Evolutionary conservation across 2,888 invertebrate species (phyloP).

Genomic region (Caenorhabditis becei): DNA sequence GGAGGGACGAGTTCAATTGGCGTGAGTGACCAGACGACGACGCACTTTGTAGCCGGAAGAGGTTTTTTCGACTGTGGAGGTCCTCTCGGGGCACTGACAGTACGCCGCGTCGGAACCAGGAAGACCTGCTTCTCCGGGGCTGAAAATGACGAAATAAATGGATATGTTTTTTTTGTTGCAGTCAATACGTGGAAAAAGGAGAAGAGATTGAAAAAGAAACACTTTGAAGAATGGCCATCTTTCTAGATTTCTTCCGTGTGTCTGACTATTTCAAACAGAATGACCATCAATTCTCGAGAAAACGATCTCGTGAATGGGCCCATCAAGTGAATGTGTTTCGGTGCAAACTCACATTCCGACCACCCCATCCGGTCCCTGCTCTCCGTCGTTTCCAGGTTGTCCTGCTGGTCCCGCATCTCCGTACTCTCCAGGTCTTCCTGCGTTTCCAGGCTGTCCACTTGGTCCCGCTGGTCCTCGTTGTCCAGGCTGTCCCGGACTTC

Average conservation of each 20-base stretch:
- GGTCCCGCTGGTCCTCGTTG: slow-evolving; percentile 52
- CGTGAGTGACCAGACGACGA: slow-evolving; percentile 51
- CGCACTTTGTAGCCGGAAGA: slow-evolving; percentile 50
- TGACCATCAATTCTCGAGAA: not conserved
- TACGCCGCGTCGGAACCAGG: slow-evolving; percentile 59
- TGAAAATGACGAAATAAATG: slow-evolving; percentile 24
- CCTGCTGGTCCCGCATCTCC: slow-evolving; percentile 61
- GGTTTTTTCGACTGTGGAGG: slow-evolving; percentile 39
- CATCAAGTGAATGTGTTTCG: slow-evolving; percentile 4
- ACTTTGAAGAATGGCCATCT: not conserved
- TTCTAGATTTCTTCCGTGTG: not conserved
- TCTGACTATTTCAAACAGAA: too few relatives aligned
- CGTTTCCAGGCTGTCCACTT: slow-evolving; percentile 50
- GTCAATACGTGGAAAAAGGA: not conserved
- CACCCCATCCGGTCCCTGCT: slow-evolving; percentile 59
- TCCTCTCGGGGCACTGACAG: slow-evolving; percentile 59
- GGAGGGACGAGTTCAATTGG: slow-evolving; percentile 29
- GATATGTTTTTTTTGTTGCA: too few relatives aligned
- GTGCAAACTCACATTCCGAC: slow-evolving; percentile 57
- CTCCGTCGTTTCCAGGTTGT: slow-evolving; percentile 58
- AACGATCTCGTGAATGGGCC: not conserved
- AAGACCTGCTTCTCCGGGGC: slow-evolving; percentile 48
- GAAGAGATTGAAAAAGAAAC: not conserved
- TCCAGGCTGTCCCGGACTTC: slow-evolving; percentile 54
- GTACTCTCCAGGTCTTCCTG: slow-evolving; percentile 54